A percentile compares a stretch with the other conserved stretches of the same genome.
Evolutionary conservation across 1,140 invertebrate species (phyloP).

Genomic region (Halesus radiatus): DNA sequence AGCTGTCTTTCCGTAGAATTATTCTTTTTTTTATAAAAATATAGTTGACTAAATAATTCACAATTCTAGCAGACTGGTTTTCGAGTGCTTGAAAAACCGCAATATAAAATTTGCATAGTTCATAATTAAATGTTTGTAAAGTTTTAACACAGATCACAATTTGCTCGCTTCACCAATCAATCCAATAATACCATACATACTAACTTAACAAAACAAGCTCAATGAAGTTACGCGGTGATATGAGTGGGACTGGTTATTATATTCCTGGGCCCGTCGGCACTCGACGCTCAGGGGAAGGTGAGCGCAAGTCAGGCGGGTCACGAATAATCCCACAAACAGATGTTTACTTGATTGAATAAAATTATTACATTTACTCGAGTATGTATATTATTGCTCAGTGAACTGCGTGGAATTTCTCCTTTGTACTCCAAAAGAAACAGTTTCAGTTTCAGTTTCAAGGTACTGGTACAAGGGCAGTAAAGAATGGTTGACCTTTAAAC

Average conservation of each 20-base stretch:
- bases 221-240: slow-evolving; percentile 4
- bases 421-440: neutral
- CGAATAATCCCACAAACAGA: neutral
- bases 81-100: slow-evolving; percentile 6
- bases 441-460: neutral
- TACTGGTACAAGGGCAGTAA: neutral
- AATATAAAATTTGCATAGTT: slow-evolving; percentile 35
- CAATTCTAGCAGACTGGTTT: slow-evolving; percentile 34
- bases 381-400: slow-evolving; percentile 52
- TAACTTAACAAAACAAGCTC: slow-evolving; percentile 31
- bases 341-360: slow-evolving; percentile 8
- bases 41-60: slow-evolving; percentile 51
- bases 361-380: slow-evolving; percentile 44
- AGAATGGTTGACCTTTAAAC: neutral
- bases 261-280: slow-evolving; percentile 24
- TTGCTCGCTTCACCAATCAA: slow-evolving; percentile 48
- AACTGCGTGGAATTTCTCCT: slow-evolving; percentile 26
- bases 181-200: slow-evolving; percentile 22
- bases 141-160: slow-evolving; percentile 53
- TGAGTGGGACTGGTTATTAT: neutral
- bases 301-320: slow-evolving; percentile 38
- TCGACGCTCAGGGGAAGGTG: slow-evolving; percentile 53
- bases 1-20: slow-evolving; percentile 35
- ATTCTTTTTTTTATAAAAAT: slow-evolving; percentile 53
- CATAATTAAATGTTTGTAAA: slow-evolving; percentile 33